A percentile compares a stretch with the other conserved stretches of the same genome.
Evolutionary conservation across 2,113 vertebrate genomes (phyloP).

Genomic region (Piprites chloris): DNA sequence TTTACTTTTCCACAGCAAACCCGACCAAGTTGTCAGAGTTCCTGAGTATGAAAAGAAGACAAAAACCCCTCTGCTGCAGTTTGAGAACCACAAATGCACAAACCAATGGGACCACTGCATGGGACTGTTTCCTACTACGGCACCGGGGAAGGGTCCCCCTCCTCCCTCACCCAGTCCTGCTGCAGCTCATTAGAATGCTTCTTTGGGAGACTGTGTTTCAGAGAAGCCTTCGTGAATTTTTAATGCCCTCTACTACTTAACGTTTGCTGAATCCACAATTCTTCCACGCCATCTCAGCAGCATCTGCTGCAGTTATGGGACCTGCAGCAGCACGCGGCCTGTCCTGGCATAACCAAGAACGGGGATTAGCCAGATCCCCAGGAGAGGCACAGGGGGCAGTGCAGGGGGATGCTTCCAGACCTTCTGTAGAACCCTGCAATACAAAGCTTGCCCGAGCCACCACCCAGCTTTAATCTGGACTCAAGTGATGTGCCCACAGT

Average conservation of each 20-base stretch:
- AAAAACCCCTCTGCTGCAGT: neutral
- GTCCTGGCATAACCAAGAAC: accelerated
- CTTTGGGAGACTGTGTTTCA: neutral
- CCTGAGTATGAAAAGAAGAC: neutral
- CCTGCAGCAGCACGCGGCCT: neutral
- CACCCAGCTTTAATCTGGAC: accelerated
- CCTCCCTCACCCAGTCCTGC: neutral
- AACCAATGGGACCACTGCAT: neutral
- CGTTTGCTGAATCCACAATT: constrained; percentile 42
- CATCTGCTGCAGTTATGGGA: neutral
- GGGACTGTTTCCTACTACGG: neutral
- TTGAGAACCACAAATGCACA: neutral
- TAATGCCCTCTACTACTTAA: constrained; percentile 13
- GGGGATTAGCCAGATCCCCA: neutral
- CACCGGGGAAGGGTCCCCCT: neutral
- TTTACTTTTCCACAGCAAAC: neutral
- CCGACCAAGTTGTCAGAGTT: neutral
- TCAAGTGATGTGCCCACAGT: accelerated
- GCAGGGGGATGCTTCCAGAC: neutral
- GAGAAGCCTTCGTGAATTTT: constrained; percentile 48
- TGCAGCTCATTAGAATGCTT: neutral
- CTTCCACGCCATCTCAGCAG: neutral
- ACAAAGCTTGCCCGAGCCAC: neutral
- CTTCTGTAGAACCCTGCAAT: neutral
- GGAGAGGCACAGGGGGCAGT: accelerated